These are phyloP conservation scores for Xestia ashworthii DNA, from an alignment of 2,888 invertebrate genomes.

Conservation along the genomic window DNA sequence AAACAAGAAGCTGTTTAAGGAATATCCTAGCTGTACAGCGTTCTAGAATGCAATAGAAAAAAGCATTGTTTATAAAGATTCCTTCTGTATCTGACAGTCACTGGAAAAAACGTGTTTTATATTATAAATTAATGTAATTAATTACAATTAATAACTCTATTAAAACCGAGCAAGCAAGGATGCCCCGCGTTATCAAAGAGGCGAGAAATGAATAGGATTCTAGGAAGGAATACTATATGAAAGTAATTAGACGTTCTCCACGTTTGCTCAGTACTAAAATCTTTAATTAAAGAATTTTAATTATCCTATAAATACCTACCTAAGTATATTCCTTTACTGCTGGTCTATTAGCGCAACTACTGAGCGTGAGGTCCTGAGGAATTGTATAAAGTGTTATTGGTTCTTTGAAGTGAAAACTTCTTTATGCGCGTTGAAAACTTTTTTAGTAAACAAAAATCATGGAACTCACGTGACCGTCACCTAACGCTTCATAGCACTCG, in stretches of 20 bases:
- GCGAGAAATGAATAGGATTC: conserved; percentile 20
- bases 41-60: conserved; percentile 7
- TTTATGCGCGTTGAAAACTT: too few relatives aligned
- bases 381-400: background rate
- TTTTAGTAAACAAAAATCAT: too few relatives aligned
- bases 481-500: too few relatives aligned
- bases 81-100: background rate
- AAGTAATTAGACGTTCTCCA: conserved; percentile 45
- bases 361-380: background rate
- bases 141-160: conserved; percentile 7
- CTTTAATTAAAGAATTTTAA: conserved; percentile 53
- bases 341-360: background rate
- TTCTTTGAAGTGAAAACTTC: background rate
- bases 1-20: background rate
- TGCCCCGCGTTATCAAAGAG: conserved; percentile 37
- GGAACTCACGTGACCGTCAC: too few relatives aligned
- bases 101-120: background rate
- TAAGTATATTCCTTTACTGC: conserved; percentile 13
- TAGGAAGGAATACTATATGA: conserved; percentile 20
- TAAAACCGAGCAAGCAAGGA: conserved; percentile 12
- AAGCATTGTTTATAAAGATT: background rate
- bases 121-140: background rate
- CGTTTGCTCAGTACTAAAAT: conserved; percentile 42
- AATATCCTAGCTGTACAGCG: background rate
- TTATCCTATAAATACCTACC: conserved; percentile 5